These are phyloP conservation scores for Anthopleura sola DNA, from an alignment of 64 coral and sea anemone species.

Conservation along the genomic window DNA sequence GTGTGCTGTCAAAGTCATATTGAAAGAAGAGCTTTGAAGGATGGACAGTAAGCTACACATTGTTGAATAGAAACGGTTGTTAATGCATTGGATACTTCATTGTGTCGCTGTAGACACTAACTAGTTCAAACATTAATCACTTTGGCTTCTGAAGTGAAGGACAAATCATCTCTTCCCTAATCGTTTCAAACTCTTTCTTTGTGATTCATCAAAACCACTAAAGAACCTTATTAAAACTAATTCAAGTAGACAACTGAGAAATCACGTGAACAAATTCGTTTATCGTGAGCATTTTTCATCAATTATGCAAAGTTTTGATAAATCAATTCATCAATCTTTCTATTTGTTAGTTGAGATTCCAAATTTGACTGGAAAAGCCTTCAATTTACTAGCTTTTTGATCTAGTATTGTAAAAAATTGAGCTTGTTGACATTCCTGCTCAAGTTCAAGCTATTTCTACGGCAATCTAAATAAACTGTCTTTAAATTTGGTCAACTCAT, in stretches of 20 bases:
- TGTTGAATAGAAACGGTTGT: conserved; percentile 19
- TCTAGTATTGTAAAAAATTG: neutral
- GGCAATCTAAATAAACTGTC: conserved; percentile 22
- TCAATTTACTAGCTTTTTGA: neutral
- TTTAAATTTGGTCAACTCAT: neutral
- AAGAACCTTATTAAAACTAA: neutral
- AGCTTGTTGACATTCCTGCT: neutral
- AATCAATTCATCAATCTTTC: neutral
- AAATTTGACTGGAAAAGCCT: neutral
- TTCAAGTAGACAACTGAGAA: neutral
- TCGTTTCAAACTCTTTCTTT: neutral
- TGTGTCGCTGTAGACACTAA: neutral
- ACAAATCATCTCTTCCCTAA: conserved; percentile 17
- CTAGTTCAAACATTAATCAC: conserved; percentile 16
- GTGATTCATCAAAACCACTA: conserved; percentile 11
- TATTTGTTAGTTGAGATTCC: neutral
- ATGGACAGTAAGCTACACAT: neutral
- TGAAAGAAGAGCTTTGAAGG: neutral
- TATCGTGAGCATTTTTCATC: neutral
- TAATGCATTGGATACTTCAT: conserved; percentile 20
- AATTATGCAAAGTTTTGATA: neutral
- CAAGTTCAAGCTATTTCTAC: neutral
- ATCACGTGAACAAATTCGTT: neutral
- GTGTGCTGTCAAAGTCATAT: neutral
- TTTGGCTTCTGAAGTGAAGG: conserved; percentile 6